Evolutionary conservation across 2,113 vertebrate genomes (phyloP).

Genomic region (Phyllopteryx taeniolatus): DNA sequence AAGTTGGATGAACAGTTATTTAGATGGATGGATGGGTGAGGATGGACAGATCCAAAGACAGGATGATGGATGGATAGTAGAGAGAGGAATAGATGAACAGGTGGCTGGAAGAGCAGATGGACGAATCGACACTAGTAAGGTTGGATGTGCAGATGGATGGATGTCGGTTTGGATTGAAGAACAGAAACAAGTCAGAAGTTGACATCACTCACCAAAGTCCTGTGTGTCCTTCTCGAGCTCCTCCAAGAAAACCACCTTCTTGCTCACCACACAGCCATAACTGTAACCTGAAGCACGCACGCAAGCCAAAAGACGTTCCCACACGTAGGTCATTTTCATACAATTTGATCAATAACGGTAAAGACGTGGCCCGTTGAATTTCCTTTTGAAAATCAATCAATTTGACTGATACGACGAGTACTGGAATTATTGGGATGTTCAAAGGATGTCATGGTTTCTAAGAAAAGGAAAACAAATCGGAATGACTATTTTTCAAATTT

Average conservation of each 20-base stretch:
- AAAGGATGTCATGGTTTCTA: too few relatives aligned
- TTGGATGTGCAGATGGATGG: not conserved
- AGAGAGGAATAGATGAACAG: too few relatives aligned
- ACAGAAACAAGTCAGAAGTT: not conserved
- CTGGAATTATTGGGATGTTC: not conserved
- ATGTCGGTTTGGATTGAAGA: too few relatives aligned
- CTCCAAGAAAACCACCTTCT: conserved; percentile 93
- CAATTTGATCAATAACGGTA: too few relatives aligned
- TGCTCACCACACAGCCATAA: conserved; percentile 91
- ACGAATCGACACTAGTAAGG: not conserved
- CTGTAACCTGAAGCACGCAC: conserved; percentile 73
- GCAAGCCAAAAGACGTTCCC: not conserved
- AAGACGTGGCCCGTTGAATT: too few relatives aligned
- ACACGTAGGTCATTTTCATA: not conserved
- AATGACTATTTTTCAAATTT: too few relatives aligned
- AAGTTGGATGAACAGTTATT: too few relatives aligned
- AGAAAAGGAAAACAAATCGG: too few relatives aligned
- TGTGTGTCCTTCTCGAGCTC: conserved; percentile 84
- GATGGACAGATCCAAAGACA: too few relatives aligned
- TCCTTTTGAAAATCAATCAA: too few relatives aligned
- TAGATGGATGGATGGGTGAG: too few relatives aligned
- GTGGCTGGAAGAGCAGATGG: not conserved
- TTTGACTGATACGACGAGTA: too few relatives aligned
- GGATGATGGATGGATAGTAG: not conserved
- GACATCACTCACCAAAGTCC: conserved; percentile 85